Evolutionary conservation across 2,797 vertebrate species (phyloP).

Genomic region (Falco novaeseelandiae): DNA sequence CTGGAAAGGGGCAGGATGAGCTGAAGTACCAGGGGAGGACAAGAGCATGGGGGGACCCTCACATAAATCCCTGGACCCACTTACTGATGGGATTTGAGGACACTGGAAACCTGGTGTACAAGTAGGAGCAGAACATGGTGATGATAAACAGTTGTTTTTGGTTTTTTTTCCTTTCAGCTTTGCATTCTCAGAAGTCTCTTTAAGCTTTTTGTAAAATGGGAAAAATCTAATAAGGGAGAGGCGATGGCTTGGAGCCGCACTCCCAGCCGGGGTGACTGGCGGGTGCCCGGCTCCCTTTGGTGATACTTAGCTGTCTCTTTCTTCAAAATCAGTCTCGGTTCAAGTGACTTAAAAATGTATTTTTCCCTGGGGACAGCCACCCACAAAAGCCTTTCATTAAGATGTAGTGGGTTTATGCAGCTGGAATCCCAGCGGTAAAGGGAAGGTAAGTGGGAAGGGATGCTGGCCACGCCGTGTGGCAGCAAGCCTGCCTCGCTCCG

Average conservation of each 20-base stretch:
- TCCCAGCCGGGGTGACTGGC: fast-evolving
- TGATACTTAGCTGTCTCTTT: not conserved
- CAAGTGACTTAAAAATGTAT: not conserved
- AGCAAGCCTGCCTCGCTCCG: not conserved
- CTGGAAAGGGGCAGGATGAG: not conserved
- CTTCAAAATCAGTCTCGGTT: not conserved
- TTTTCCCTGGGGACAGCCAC: not conserved
- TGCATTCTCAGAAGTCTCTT: not conserved
- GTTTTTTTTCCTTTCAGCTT: not conserved
- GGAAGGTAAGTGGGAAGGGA: not conserved
- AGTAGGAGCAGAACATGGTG: not conserved
- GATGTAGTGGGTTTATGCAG: not conserved
- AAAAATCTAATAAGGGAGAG: not conserved
- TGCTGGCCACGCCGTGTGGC: fast-evolving
- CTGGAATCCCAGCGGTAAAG: not conserved
- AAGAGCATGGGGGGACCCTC: fast-evolving
- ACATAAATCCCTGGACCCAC: fast-evolving
- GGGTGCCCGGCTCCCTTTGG: not conserved
- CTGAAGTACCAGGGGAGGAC: not conserved
- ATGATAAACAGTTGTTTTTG: not conserved
- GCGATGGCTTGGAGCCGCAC: not conserved
- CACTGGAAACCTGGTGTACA: fast-evolving
- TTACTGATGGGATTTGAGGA: not conserved
- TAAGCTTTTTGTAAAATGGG: not conserved
- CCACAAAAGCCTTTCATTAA: not conserved